These are phyloP conservation scores for Austrolebias charrua DNA, from an alignment of 2,797 vertebrate species.

Conservation along the genomic window DNA sequence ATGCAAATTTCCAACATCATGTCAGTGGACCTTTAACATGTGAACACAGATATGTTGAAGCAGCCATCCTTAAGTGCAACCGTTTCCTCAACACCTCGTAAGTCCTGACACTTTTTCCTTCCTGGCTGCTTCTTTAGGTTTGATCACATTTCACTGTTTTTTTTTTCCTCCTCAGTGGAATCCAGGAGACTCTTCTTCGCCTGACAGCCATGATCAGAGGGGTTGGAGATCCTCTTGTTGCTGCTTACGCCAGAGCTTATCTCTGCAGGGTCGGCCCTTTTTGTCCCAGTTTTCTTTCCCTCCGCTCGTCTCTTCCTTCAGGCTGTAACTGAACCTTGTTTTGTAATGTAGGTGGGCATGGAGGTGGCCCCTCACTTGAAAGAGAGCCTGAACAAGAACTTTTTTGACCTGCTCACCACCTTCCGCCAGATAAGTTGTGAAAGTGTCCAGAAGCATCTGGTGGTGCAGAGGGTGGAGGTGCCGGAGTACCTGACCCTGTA, in stretches of 20 bases:
- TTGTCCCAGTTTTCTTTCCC: background rate
- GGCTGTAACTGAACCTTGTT: background rate
- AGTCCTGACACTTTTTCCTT: conserved; percentile 52
- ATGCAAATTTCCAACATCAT: no score
- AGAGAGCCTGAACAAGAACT: conserved; percentile 93
- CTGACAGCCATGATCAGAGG: conserved; percentile 92
- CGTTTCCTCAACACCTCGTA: conserved; percentile 91
- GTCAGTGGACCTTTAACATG: conserved; percentile 80
- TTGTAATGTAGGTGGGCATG: conserved; percentile 87
- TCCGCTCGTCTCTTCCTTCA: background rate
- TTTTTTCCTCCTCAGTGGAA: conserved; percentile 79
- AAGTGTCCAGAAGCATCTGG: conserved; percentile 91
- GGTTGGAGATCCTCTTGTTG: conserved; percentile 94
- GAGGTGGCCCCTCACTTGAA: conserved; percentile 95
- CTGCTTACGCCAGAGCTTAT: conserved; percentile 93
- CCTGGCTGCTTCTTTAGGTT: background rate
- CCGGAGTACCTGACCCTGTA: conserved; percentile 93
- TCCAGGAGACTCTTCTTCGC: conserved; percentile 91
- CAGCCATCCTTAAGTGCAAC: conserved; percentile 95
- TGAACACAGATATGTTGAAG: conserved; percentile 89
- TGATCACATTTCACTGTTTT: background rate
- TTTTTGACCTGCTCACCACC: conserved; percentile 93
- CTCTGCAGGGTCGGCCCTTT: conserved; percentile 89
- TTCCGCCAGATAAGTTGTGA: conserved; percentile 89
- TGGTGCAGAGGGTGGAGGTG: conserved; percentile 89